A percentile compares a stretch with the other conserved stretches of the same genome.
These are phyloP conservation scores for Aegotheles bennettii DNA, from an alignment of 2,113 vertebrate genomes.

Conservation along the genomic window DNA sequence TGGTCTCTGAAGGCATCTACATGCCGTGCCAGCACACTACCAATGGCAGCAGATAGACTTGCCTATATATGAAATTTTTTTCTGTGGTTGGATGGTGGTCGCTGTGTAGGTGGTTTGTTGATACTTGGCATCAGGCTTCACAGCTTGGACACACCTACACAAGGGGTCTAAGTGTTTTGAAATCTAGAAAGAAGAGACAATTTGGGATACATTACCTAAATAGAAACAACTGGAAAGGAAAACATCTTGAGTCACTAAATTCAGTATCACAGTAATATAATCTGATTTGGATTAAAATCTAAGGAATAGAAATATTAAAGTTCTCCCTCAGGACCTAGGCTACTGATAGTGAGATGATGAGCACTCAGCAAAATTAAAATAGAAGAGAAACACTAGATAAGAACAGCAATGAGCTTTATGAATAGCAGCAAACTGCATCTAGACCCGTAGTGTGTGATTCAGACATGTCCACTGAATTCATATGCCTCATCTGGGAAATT, in stretches of 20 bases:
- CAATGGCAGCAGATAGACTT: background rate
- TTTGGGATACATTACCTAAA: background rate
- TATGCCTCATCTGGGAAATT: background rate
- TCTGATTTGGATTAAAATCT: slow-evolving; percentile 30
- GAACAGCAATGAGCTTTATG: background rate
- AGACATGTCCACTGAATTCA: background rate
- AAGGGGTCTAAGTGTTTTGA: background rate
- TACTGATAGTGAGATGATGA: background rate
- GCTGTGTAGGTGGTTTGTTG: background rate
- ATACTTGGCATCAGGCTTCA: background rate
- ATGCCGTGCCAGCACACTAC: background rate
- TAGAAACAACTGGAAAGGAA: background rate
- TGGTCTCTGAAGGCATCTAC: background rate
- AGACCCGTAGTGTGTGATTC: background rate
- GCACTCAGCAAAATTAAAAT: background rate
- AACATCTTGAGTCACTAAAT: background rate
- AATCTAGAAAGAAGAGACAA: background rate
- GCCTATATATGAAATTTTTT: background rate
- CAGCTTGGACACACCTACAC: background rate
- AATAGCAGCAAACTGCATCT: background rate
- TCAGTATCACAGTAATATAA: background rate
- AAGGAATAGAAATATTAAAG: background rate
- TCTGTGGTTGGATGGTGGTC: background rate
- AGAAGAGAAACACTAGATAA: background rate
- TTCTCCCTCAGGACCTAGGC: background rate